Evolutionary conservation across 1,140 invertebrate species (phyloP).

Genomic region (Latrodectus geometricus): DNA sequence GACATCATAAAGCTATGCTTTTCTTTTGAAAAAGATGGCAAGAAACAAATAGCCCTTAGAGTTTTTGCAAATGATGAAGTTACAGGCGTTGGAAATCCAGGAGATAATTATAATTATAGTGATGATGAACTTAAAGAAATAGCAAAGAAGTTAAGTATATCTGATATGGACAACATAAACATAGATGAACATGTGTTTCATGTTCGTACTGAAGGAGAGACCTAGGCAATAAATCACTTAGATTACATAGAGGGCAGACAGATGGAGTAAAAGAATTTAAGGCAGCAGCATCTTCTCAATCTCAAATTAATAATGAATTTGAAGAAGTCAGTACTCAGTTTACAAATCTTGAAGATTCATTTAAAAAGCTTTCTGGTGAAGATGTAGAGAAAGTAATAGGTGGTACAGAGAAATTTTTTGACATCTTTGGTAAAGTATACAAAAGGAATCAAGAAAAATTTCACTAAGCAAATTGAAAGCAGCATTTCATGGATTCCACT

Average conservation of each 20-base stretch:
- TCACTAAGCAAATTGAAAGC: slow-evolving; percentile 10
- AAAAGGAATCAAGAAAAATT: background rate
- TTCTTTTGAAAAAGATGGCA: slow-evolving; percentile 38
- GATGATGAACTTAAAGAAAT: slow-evolving; percentile 49
- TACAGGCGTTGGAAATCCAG: slow-evolving; percentile 14
- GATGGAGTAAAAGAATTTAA: slow-evolving; percentile 35
- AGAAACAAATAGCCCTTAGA: slow-evolving; percentile 41
- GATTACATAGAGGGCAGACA: slow-evolving; percentile 16
- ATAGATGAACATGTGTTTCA: slow-evolving; percentile 27
- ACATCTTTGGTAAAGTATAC: slow-evolving; percentile 8
- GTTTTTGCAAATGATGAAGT: slow-evolving; percentile 40
- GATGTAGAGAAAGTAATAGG: background rate
- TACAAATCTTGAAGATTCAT: slow-evolving; percentile 23
- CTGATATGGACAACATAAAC: slow-evolving; percentile 15
- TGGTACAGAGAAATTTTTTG: slow-evolving; percentile 18
- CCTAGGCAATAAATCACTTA: slow-evolving; percentile 19
- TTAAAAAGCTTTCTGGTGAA: background rate
- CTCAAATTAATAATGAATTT: background rate
- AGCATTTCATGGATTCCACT: slow-evolving; percentile 30
- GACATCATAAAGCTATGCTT: slow-evolving; percentile 23
- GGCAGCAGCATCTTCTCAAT: slow-evolving; percentile 4
- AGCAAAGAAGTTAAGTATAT: slow-evolving; percentile 15
- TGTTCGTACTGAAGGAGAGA: slow-evolving; percentile 40
- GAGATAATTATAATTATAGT: slow-evolving; percentile 28
- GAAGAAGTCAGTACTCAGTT: slow-evolving; percentile 2